phyloP scores from a whole-genome alignment of 1,140 invertebrate species.

The Meteorus sp. region DNA sequence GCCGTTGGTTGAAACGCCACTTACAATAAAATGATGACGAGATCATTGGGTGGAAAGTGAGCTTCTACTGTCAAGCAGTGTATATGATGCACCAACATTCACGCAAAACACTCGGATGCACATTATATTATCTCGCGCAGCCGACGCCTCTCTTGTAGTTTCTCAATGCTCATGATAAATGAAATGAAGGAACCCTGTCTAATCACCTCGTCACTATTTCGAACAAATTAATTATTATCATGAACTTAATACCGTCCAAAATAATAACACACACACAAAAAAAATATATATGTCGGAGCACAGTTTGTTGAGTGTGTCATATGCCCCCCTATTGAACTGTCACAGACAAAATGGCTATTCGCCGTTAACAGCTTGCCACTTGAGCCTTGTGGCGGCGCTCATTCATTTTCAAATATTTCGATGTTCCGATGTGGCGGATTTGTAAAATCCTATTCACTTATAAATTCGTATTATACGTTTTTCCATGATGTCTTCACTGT shows the following conservation, averaged over 20 bases:
- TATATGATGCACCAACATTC: constrained; percentile 30
- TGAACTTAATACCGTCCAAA: not conserved
- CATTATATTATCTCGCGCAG: constrained; percentile 10
- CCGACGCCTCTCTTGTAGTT: constrained; percentile 6
- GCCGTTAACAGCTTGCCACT: constrained; percentile 54
- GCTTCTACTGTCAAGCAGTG: constrained; percentile 37
- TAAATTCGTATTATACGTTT: no score
- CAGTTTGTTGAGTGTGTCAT: no score
- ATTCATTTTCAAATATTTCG: constrained; percentile 13
- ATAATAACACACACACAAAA: constrained; percentile 8
- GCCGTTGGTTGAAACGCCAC: constrained; percentile 6
- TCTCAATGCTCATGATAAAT: not conserved
- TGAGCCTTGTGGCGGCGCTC: constrained; percentile 46
- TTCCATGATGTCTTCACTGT: no score
- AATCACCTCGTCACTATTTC: not conserved
- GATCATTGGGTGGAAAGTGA: constrained; percentile 22
- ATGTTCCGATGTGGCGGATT: no score
- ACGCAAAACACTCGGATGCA: constrained; percentile 25
- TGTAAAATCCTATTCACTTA: constrained; percentile 13
- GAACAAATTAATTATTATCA: constrained; percentile 1
- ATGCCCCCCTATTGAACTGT: constrained; percentile 47
- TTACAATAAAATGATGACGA: constrained; percentile 24
- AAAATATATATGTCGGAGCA: constrained; percentile 26
- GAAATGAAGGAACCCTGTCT: not conserved
- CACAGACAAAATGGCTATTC: constrained; percentile 60